A percentile compares a stretch with the other conserved stretches of the same genome.
These are phyloP conservation scores for Caenorhabditis brenneri DNA, from an alignment of 1,140 invertebrate genomes.

Conservation along the genomic window DNA sequence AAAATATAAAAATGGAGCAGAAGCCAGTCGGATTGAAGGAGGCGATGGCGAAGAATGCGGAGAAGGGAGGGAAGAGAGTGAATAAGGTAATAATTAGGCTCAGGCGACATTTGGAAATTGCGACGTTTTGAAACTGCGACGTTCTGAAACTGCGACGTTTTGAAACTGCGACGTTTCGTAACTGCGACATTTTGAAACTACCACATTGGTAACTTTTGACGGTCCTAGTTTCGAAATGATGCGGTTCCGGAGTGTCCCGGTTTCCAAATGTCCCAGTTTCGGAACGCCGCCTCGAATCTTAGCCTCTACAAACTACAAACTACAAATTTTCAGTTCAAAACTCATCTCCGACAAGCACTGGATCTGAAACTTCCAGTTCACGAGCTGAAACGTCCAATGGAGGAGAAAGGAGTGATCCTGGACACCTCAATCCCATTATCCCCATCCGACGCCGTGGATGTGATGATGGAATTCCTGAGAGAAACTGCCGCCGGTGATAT, in stretches of 20 bases:
- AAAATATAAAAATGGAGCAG: neutral
- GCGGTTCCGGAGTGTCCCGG: no score
- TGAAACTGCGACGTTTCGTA: no score
- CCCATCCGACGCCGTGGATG: slow-evolving; percentile 5
- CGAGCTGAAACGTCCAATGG: neutral
- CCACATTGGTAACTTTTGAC: no score
- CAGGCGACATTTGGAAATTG: no score
- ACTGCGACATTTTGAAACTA: no score
- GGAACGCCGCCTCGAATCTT: no score
- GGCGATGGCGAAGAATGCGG: neutral
- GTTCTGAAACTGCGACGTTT: no score
- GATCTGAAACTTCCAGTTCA: neutral
- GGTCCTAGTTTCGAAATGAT: no score
- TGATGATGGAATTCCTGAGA: slow-evolving; percentile 25
- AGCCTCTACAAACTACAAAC: no score
- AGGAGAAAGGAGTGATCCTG: neutral
- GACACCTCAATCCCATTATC: neutral
- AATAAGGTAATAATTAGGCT: slow-evolving; percentile 5
- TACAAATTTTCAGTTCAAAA: slow-evolving; percentile 22
- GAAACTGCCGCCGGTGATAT: neutral
- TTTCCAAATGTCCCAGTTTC: no score
- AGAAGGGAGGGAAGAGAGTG: neutral
- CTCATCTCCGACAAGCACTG: neutral
- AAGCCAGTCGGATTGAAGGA: slow-evolving; percentile 14
- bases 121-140: no score